Conservation (phyloP, 2,113 vertebrate genomes). For the Anas platyrhynchos region DNA sequence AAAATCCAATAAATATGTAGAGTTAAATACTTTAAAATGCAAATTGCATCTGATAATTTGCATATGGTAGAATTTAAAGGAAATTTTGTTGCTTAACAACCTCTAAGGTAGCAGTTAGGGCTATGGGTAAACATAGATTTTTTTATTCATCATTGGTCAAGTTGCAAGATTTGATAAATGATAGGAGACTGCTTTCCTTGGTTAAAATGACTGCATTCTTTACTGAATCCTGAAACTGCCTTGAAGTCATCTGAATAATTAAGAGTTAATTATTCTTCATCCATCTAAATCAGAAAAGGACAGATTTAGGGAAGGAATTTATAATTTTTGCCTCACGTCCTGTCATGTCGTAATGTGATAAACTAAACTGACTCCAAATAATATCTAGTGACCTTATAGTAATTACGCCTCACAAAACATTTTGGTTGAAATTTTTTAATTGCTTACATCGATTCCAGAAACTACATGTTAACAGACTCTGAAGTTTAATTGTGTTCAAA, state of each 20-base stretch:
- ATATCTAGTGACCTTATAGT: constrained; percentile 99
- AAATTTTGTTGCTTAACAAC: constrained; percentile 96
- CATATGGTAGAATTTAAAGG: constrained; percentile 99
- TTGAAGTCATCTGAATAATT: constrained; percentile 99
- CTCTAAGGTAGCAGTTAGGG: constrained; percentile 93
- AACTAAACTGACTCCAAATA: constrained; percentile 99
- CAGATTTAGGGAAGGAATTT: constrained; percentile 99
- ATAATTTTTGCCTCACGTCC: constrained; percentile 97
- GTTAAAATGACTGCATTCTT: constrained; percentile 92
- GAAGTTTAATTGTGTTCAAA: constrained; percentile 80
- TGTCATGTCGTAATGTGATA: constrained; percentile 97
- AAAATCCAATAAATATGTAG: constrained; percentile 99
- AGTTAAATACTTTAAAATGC: constrained; percentile 99
- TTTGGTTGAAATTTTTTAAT: constrained; percentile 93
- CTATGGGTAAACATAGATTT: constrained; percentile 85
- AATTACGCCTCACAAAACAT: constrained; percentile 94
- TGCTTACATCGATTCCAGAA: constrained; percentile 91
- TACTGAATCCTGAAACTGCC: constrained; percentile 96
- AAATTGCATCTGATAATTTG: constrained; percentile 96
- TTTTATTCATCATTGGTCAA: constrained; percentile 93
- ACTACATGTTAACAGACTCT: constrained; percentile 88
- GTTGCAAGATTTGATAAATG: constrained; percentile 93
- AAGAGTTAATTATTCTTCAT: constrained; percentile 99
- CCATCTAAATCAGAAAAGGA: constrained; percentile 99
- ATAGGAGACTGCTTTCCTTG: constrained; percentile 91